These are phyloP conservation scores for Gallinago solitaria DNA, from an alignment of 2,797 vertebrate species.

Conservation along the genomic window DNA sequence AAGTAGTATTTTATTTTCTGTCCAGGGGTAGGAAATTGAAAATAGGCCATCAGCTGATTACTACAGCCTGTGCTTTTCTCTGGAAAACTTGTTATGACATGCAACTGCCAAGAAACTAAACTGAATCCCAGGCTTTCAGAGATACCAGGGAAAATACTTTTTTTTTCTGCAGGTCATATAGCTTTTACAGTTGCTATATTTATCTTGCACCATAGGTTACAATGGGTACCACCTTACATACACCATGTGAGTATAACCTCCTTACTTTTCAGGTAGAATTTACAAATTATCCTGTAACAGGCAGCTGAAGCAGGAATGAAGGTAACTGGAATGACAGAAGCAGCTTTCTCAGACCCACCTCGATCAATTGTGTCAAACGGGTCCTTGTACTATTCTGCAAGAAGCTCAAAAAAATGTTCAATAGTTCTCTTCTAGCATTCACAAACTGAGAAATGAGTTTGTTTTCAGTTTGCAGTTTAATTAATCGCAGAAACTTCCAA, in stretches of 20 bases:
- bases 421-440: not conserved
- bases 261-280: not conserved
- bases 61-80: not conserved
- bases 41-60: not conserved
- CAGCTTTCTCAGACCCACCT: not conserved
- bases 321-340: not conserved
- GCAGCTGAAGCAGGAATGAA: not conserved
- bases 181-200: not conserved
- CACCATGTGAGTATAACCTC: not conserved
- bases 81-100: not conserved
- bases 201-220: not conserved
- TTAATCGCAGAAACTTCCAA: not conserved
- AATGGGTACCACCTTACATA: not conserved
- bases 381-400: not conserved
- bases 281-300: not conserved
- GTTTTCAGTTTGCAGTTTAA: not conserved
- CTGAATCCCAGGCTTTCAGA: not conserved
- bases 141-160: not conserved
- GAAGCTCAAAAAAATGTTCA: not conserved
- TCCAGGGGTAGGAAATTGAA: not conserved
- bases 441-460: not conserved
- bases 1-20: not conserved
- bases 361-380: not conserved
- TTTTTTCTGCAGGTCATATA: not conserved
- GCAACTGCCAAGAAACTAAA: not conserved